These are phyloP conservation scores for Drosophila phalerata DNA, from an alignment of 2,888 invertebrate genomes.

Conservation along the genomic window DNA sequence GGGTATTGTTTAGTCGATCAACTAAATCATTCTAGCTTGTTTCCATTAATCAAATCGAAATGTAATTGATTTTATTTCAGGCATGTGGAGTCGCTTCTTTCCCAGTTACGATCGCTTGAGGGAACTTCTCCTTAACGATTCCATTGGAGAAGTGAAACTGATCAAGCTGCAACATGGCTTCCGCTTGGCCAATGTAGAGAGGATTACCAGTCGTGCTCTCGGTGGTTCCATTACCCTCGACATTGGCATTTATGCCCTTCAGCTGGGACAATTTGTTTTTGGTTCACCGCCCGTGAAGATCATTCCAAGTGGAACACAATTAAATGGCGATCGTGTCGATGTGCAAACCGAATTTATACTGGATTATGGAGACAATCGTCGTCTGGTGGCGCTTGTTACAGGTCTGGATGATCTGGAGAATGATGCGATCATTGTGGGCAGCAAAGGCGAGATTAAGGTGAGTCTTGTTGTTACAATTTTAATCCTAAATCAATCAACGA, in stretches of 20 bases:
- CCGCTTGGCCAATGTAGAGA: constrained; percentile 56
- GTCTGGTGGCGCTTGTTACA: constrained; percentile 77
- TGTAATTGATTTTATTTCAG: constrained; percentile 19
- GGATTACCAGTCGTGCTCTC: constrained; percentile 87
- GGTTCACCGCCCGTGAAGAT: constrained; percentile 90
- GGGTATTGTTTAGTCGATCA: too few species aligned
- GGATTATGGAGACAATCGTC: constrained; percentile 80
- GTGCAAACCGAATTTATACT: constrained; percentile 79
- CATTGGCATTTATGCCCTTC: constrained; percentile 91
- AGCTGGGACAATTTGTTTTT: constrained; percentile 90
- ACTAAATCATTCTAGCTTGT: neutral
- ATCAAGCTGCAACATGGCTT: constrained; percentile 84
- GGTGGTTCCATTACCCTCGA: constrained; percentile 93
- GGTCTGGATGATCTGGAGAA: constrained; percentile 73
- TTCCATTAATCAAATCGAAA: neutral
- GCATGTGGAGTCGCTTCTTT: constrained; percentile 94
- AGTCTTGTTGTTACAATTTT: constrained; percentile 1
- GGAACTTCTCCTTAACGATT: constrained; percentile 88
- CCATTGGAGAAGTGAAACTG: constrained; percentile 90
- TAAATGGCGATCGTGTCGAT: constrained; percentile 90
- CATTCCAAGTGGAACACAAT: constrained; percentile 88
- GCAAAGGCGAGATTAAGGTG: constrained; percentile 84
- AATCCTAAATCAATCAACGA: constrained; percentile 1
- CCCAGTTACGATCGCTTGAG: constrained; percentile 91
- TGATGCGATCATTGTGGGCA: constrained; percentile 82